These are phyloP conservation scores for Sphenodon punctatus DNA, from an alignment of 2,797 vertebrate species.

Conservation along the genomic window DNA sequence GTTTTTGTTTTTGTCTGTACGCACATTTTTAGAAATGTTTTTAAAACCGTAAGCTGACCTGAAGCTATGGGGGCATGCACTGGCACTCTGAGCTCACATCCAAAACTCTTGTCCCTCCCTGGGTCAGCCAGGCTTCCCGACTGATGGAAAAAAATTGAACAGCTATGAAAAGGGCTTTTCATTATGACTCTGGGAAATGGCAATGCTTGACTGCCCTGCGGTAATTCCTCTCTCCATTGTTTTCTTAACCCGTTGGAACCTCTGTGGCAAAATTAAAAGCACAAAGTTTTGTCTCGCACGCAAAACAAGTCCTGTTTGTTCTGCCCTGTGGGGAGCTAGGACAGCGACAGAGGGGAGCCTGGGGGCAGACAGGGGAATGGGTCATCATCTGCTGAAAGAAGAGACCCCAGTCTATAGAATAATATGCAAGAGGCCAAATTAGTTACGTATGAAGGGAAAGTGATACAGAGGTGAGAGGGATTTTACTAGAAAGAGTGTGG, in stretches of 20 bases:
- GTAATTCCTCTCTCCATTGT: slow-evolving; percentile 54
- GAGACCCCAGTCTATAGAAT: too few species aligned
- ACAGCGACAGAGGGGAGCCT: neutral
- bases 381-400: neutral
- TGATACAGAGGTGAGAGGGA: too few species aligned
- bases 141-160: slow-evolving; percentile 23
- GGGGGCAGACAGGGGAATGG: neutral
- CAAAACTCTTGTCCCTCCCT: neutral
- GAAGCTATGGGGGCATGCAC: neutral
- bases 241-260: slow-evolving; percentile 48
- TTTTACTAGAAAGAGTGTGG: too few species aligned
- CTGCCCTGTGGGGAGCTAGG: neutral
- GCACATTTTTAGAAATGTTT: neutral
- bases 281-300: neutral
- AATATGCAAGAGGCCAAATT: too few species aligned
- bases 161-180: slow-evolving; percentile 60
- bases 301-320: neutral
- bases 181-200: slow-evolving; percentile 51
- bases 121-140: neutral
- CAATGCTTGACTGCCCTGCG: slow-evolving; percentile 8
- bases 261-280: neutral
- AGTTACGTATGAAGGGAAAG: too few species aligned
- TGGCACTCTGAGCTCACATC: neutral
- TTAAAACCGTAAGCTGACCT: neutral
- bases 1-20: neutral